Conservation (phyloP, 2,113 vertebrate genomes). For the Eclectus roratus region DNA sequence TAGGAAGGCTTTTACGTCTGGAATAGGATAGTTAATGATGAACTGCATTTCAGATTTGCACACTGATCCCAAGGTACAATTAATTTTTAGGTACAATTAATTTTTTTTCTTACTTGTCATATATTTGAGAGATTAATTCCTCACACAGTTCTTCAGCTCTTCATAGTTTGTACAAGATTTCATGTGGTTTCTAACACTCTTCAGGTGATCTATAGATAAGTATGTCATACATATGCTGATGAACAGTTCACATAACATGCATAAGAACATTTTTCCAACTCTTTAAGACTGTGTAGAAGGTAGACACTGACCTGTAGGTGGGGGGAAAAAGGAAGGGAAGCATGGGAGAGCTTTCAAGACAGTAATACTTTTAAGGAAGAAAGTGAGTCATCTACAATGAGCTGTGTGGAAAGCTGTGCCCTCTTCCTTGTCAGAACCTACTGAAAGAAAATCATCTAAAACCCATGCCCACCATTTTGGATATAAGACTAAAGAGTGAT, state of each 20-base stretch:
- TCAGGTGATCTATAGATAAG: neutral
- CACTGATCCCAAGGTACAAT: neutral
- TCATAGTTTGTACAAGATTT: neutral
- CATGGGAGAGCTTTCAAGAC: neutral
- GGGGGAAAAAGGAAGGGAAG: rapidly evolving
- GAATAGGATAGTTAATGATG: neutral
- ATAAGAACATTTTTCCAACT: neutral
- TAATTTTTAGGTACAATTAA: neutral
- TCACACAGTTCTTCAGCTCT: neutral
- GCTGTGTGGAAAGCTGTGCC: neutral
- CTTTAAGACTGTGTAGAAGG: neutral
- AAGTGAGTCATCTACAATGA: neutral
- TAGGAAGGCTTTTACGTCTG: neutral
- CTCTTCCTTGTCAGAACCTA: neutral
- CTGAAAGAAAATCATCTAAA: neutral
- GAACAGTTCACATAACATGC: neutral
- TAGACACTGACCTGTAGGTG: neutral
- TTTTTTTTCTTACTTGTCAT: neutral
- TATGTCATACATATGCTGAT: neutral
- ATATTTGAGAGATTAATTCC: neutral
- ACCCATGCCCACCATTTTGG: neutral
- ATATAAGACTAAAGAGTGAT: neutral
- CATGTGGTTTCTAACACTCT: neutral
- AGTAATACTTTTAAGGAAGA: neutral
- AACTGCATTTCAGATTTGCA: neutral